Evolutionary conservation across 1,140 invertebrate genomes (phyloP), one percentile per base, ranked within the genome.

Genomic region (Danaus melanippus): DNA sequence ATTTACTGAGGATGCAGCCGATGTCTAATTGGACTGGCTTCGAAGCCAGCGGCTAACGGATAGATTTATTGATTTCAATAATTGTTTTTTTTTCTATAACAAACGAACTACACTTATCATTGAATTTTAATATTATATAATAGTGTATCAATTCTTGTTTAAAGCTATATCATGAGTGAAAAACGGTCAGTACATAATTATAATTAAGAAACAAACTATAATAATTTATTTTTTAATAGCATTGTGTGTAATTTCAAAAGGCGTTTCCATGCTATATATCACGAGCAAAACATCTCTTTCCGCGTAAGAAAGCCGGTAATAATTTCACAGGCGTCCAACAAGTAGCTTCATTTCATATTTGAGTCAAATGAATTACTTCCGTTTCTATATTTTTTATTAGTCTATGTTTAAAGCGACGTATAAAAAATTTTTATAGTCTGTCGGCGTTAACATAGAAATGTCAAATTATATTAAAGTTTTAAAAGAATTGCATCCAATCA

Each of bases 31-130:
- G 80, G 77, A 76, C 69, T 64, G 64, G 71, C 71, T 76, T 71
- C 76, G 65, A 69, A 70, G 75, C 79, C 76, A 80, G 68, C 53
- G 82, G 77, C 79, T 69, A 66, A 79, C 74, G 70, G 67, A 71
- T 68, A 71, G 76, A 82, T 84, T 86, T 81, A 86, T 85, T 74
- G 71, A 67, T 75, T 71, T 75, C 71, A 74, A 79, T 81, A 80
- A 82, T 79, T 80, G 73, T 82, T 80, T 85, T 76, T 72, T 32
- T 32, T 32, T 32, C n/a, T 32, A 32, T 32, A 32, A 0, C 21
- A 32, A 32, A 32, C 21, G 21, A 32, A 32, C 21, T 32, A 32
- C 2, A 32, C 2, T 32, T 32, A 32, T 32, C 21, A 7, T 5
- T 32, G 21, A 7, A 32, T 32, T 32, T 32, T 15, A 15, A 32